These are phyloP conservation scores for Tragelaphus oryx DNA, from an alignment of 2,797 vertebrate genomes.

Conservation along the genomic window DNA sequence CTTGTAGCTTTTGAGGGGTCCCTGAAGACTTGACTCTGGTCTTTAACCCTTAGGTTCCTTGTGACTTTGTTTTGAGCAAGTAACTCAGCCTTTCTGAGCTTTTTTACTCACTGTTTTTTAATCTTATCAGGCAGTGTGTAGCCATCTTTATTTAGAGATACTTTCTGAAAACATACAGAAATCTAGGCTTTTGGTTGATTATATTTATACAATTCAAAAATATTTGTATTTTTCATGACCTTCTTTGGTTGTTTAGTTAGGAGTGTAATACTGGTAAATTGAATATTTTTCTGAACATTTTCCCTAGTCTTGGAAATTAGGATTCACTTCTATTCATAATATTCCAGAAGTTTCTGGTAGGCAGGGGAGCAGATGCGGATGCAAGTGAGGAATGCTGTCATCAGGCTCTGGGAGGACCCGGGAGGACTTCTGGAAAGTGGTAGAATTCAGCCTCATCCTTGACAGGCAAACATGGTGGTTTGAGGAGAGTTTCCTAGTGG, in stretches of 20 bases:
- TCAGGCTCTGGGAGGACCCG: not conserved
- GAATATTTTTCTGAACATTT: not conserved
- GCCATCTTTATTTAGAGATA: conserved; percentile 4
- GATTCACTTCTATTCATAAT: not conserved
- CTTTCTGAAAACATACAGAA: not conserved
- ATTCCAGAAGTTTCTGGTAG: not conserved
- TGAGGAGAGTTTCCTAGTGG: not conserved
- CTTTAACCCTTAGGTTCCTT: not conserved
- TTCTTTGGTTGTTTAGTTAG: not conserved
- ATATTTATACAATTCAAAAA: not conserved
- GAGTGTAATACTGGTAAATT: not conserved
- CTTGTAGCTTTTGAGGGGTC: not conserved
- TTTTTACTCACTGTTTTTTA: not conserved
- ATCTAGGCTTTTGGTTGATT: conserved; percentile 7
- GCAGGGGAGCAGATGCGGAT: not conserved
- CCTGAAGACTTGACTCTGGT: not conserved
- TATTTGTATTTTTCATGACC: not conserved
- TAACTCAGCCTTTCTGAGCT: not conserved
- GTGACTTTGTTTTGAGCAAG: not conserved
- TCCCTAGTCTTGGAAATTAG: not conserved
- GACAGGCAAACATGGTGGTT: not conserved
- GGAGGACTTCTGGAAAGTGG: not conserved
- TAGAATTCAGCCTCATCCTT: not conserved
- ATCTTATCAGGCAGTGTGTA: not conserved
- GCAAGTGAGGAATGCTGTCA: not conserved